Conservation (phyloP, 1,140 invertebrate genomes). For the Camponotus pennsylvanicus region DNA sequence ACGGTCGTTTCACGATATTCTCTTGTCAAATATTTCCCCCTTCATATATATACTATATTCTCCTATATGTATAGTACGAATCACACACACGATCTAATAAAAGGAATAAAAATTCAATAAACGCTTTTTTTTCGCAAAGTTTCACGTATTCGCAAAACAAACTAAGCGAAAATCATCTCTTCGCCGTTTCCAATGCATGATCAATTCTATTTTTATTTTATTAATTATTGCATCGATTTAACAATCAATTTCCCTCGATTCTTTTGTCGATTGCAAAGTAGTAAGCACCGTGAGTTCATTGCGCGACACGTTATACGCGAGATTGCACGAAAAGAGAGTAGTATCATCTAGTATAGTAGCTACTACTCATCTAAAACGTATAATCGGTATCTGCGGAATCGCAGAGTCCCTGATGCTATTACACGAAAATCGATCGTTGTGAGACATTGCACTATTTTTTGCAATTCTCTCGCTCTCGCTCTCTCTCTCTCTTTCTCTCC, state of each 20-base stretch:
- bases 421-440: constrained; percentile 61
- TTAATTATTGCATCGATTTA: constrained; percentile 63
- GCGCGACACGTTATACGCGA: constrained; percentile 44
- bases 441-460: constrained; percentile 61
- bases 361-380: constrained; percentile 61
- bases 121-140: constrained; percentile 1
- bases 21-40: neutral
- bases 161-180: constrained; percentile 30
- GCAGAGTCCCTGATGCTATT: constrained; percentile 29
- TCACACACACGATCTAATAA: constrained; percentile 55
- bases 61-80: constrained; percentile 26
- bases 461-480: neutral
- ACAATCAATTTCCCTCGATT: constrained; percentile 38
- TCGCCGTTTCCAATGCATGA: constrained; percentile 12
- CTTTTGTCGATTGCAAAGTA: constrained; percentile 51
- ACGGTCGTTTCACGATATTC: constrained; percentile 25
- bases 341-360: neutral
- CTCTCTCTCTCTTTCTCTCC: neutral
- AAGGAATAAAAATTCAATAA: constrained; percentile 55
- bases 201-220: constrained; percentile 34
- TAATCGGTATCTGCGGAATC: constrained; percentile 49
- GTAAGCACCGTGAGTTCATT: constrained; percentile 49
- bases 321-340: constrained; percentile 64
- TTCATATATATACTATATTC: neutral
- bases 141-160: constrained; percentile 18